Evolutionary conservation across 2,113 vertebrate species (phyloP).

Genomic region (Grammomys surdaster): DNA sequence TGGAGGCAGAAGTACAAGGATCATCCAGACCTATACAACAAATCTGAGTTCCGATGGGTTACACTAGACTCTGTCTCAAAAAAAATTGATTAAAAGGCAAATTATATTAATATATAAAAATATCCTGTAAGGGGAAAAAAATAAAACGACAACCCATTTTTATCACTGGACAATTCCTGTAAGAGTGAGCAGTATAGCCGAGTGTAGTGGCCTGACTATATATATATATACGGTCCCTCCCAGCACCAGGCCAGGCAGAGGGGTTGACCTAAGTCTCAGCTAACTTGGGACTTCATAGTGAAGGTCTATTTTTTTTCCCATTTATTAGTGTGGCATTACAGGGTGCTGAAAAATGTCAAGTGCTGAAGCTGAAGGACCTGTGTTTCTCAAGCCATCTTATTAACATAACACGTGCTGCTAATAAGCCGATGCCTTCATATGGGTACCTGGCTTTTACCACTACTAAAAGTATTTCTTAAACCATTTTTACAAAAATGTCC

Average conservation of each 20-base stretch:
- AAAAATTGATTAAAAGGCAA: not conserved
- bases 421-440: not conserved
- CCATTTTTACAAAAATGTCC: conserved; percentile 45
- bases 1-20: not conserved
- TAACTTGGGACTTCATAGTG: not conserved
- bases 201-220: not conserved
- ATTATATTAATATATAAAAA: conserved; percentile 18
- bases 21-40: not conserved
- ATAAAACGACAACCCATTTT: conserved; percentile 4
- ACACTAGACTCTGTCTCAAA: not conserved
- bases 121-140: not conserved
- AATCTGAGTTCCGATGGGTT: not conserved
- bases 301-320: not conserved
- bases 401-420: not conserved
- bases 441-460: not conserved
- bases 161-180: not conserved
- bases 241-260: not conserved
- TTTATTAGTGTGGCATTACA: not conserved
- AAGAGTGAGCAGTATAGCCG: not conserved
- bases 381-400: conserved; percentile 49
- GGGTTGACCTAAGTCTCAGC: not conserved
- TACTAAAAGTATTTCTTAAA: conserved; percentile 61
- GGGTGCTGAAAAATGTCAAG: conserved; percentile 6
- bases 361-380: not conserved
- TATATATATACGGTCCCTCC: not conserved